Evolutionary conservation across 1,140 invertebrate genomes (phyloP).

Genomic region (Nephila pilipes): DNA sequence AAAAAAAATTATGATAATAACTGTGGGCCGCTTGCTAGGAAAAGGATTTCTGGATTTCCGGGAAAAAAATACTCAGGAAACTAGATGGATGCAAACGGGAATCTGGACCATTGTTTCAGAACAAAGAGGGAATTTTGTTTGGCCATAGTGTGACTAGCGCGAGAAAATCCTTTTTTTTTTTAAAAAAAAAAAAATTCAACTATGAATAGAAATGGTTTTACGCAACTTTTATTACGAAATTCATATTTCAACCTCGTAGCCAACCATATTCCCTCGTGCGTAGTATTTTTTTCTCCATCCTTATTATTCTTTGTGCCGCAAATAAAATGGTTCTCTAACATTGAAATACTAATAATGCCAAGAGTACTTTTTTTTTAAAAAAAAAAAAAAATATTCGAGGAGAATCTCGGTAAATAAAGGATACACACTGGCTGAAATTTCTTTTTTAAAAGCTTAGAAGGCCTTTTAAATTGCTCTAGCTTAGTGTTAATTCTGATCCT

Average conservation of each 20-base stretch:
- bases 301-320: too few species aligned
- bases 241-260: constrained; percentile 15
- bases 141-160: background rate
- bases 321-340: too few species aligned
- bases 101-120: constrained; percentile 23
- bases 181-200: background rate
- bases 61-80: constrained; percentile 49
- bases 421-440: too few species aligned
- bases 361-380: too few species aligned
- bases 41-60: constrained; percentile 49
- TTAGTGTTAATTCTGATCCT: too few species aligned
- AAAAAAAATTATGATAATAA: background rate
- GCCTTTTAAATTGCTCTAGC: too few species aligned
- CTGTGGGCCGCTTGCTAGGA: background rate
- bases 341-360: too few species aligned
- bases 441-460: too few species aligned
- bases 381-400: too few species aligned
- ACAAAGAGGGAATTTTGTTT: constrained; percentile 49
- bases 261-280: background rate
- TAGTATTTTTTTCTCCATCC: background rate
- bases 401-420: too few species aligned
- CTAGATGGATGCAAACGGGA: constrained; percentile 12
- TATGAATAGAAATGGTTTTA: constrained; percentile 42
- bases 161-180: background rate
- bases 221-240: constrained; percentile 26